Conservation (phyloP, 2,888 invertebrate species). For the Anarsia innoxiella region DNA sequence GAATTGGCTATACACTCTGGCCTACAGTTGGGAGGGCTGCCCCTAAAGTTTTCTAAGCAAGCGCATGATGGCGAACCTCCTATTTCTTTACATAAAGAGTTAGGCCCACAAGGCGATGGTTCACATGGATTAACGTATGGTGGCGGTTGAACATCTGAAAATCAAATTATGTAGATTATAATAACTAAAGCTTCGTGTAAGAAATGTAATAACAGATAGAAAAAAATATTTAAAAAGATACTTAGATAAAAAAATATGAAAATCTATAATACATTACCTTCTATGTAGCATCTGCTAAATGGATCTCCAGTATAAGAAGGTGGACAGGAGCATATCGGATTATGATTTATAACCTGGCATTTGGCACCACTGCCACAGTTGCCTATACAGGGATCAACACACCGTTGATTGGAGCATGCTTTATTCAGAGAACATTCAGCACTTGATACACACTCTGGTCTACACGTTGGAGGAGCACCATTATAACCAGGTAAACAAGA, state of each 20-base stretch:
- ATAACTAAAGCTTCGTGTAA: too few species aligned
- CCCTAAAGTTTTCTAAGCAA: constrained; percentile 80
- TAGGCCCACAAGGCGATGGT: constrained; percentile 86
- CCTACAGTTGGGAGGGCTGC: constrained; percentile 81
- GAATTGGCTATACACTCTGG: constrained; percentile 84
- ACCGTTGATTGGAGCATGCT: constrained; percentile 82
- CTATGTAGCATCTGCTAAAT: constrained; percentile 78
- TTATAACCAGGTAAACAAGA: constrained; percentile 79
- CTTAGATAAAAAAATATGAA: constrained; percentile 1
- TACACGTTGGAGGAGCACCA: constrained; percentile 82
- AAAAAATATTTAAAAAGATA: too few species aligned
- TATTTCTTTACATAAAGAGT: constrained; percentile 77
- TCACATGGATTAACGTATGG: constrained; percentile 75
- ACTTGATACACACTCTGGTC: constrained; percentile 82
- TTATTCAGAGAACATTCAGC: constrained; percentile 79
- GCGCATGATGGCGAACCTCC: constrained; percentile 81
- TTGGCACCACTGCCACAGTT: constrained; percentile 81
- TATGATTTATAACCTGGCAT: constrained; percentile 84
- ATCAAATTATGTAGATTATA: constrained; percentile 9
- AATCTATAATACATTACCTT: constrained; percentile 58
- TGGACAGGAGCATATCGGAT: constrained; percentile 81
- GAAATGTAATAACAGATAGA: too few species aligned
- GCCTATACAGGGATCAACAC: constrained; percentile 82
- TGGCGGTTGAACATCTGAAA: constrained; percentile 44
- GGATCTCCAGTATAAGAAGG: constrained; percentile 82